phyloP scores from a whole-genome alignment of 2,888 invertebrate species.

The Ctena decussata region DNA sequence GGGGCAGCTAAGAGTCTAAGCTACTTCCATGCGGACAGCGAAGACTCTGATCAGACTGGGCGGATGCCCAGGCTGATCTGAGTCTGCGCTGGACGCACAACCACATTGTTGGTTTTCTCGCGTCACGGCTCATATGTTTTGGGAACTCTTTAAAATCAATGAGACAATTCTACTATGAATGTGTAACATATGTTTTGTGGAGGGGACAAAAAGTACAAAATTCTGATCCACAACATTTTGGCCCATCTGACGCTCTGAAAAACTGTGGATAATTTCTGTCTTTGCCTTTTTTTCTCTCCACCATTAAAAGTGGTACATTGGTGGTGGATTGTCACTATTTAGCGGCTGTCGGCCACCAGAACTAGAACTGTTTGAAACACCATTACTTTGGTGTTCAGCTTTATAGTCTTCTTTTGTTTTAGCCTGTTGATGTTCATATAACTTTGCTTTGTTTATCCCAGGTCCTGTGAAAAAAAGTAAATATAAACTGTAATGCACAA shows the following conservation, averaged over 20 bases:
- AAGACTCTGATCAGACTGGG: too few species aligned
- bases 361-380: neutral
- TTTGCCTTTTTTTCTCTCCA: neutral
- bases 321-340: neutral
- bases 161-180: too few species aligned
- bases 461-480: conserved; percentile 75
- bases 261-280: neutral
- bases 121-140: too few species aligned
- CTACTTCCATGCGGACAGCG: too few species aligned
- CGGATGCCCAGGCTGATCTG: too few species aligned
- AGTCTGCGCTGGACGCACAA: too few species aligned
- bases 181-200: too few species aligned
- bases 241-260: neutral
- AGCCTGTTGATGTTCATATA: conserved; percentile 70
- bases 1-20: too few species aligned
- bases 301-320: neutral
- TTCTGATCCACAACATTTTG: neutral
- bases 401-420: neutral
- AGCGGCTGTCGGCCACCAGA: neutral
- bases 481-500: too few species aligned
- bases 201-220: neutral
- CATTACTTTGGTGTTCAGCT: neutral
- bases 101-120: too few species aligned
- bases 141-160: too few species aligned
- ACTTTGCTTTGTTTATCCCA: conserved; percentile 81